phyloP scores from a whole-genome alignment of 2,888 invertebrate genomes.

The Xanthorhoe designata region DNA sequence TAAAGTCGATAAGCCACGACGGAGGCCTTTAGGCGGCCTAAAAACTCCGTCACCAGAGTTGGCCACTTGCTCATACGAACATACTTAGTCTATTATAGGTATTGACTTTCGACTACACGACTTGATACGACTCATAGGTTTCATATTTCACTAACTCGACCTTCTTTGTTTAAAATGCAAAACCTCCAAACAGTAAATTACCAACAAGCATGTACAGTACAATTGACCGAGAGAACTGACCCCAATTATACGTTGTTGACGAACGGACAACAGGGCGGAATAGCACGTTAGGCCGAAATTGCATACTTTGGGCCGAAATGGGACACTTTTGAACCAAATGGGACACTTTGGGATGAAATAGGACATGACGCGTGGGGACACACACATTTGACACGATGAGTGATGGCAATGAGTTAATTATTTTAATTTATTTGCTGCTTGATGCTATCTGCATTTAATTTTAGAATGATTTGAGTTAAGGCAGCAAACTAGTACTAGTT shows the following conservation, averaged over 20 bases:
- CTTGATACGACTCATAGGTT: too few species aligned
- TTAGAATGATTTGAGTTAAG: background rate
- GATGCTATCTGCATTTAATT: background rate
- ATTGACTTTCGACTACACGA: too few species aligned
- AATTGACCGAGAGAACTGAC: conserved; percentile 41
- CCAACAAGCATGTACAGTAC: conserved; percentile 8
- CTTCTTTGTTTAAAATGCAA: background rate
- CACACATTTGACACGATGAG: conserved; percentile 30
- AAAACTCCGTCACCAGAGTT: too few species aligned
- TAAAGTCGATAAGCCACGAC: too few species aligned
- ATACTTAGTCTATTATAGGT: too few species aligned
- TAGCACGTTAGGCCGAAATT: conserved; percentile 42
- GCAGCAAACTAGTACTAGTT: too few species aligned
- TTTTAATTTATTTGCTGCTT: conserved; percentile 1
- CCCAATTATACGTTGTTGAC: conserved; percentile 53
- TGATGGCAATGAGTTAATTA: conserved; percentile 22
- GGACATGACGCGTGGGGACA: conserved; percentile 27
- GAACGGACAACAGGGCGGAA: conserved; percentile 47
- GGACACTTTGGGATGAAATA: conserved; percentile 36
- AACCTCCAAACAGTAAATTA: conserved; percentile 9
- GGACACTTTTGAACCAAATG: conserved; percentile 25
- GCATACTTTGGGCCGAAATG: conserved; percentile 42
- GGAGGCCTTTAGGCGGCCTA: too few species aligned
- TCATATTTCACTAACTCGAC: too few species aligned
- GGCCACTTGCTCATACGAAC: too few species aligned